Base-by-base conservation (phyloP, 1,140 invertebrate genomes). In the Tetragonula clypearis region DNA sequence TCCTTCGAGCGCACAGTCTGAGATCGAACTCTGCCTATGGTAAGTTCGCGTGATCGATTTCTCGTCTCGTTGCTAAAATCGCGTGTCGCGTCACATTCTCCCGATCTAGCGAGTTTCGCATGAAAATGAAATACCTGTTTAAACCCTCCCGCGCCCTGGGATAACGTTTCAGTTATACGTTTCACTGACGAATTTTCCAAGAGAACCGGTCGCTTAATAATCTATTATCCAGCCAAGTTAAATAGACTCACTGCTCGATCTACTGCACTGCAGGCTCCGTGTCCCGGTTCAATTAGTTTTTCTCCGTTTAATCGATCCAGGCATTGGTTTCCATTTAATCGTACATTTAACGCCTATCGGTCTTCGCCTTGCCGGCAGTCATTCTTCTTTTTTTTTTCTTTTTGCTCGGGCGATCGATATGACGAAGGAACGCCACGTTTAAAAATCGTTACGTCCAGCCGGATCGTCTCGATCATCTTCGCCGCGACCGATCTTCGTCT, bases 41-140 rank as follows among this genome's bases (percentile, higher is more conserved):
- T 41, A 6, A 41, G 6, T 86, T 76, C 60, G 21, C 5, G 58
- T 35, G 65, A 72, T 83, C 72, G 21, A 66, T 35, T 53, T 41
- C 56, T 23, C 49, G 85, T 73, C 68, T 60, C 72, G 68, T 62
- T 72, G 74, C 60, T 82, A 60, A 41, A 41, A 41, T 41, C 41
- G 71, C 56, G 79, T 62, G 82, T 68, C 80, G 69, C 80, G 49
- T 79, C 41, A 5, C 69, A 41, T 87, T 62, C 71, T n/a, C 35
- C 49, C 17, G 17, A 53, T 41, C 35, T 71, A 79, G 79, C 69
- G 56, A 35, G 49, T 77, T 68, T 58, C 55, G 74, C 73, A 73
- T 30, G 74, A 85, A 62, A 71, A 58, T 19, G 12, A 56, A 15
- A 17, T 17, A 5, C 4, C 55, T 15, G 14, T 26, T 26, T 17